These are phyloP conservation scores for Polydrusus pterygomalis DNA, from an alignment of 2,888 invertebrate genomes.

Conservation along the genomic window DNA sequence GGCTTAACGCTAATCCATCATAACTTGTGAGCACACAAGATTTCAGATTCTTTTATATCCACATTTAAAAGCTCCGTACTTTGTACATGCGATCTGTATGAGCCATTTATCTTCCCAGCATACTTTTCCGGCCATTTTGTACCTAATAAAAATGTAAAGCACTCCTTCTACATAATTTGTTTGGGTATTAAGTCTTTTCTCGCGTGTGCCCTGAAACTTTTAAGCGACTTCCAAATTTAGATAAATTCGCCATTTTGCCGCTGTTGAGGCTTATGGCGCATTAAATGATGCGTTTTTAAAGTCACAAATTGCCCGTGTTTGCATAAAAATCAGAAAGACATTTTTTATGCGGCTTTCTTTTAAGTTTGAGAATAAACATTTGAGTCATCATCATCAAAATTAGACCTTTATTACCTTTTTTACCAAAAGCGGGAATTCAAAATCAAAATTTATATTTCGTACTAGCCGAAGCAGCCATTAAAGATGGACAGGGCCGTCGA, in stretches of 20 bases:
- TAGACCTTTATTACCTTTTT: no score
- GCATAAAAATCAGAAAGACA: constrained; percentile 28
- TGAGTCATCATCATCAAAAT: no score
- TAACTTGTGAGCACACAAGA: constrained; percentile 64
- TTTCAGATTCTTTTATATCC: constrained; percentile 62
- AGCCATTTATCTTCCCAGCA: constrained; percentile 68
- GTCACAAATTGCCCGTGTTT: constrained; percentile 18
- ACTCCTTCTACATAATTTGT: constrained; percentile 70
- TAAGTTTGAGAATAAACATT: no score
- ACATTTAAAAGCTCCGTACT: constrained; percentile 63
- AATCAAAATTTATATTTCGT: no score
- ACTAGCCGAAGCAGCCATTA: no score
- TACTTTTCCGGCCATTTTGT: constrained; percentile 65
- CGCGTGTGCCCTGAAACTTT: constrained; percentile 53
- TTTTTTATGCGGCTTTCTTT: neutral
- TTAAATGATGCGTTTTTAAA: constrained; percentile 48
- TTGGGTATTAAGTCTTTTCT: constrained; percentile 65
- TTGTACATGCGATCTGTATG: constrained; percentile 60
- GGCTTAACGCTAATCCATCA: constrained; percentile 68
- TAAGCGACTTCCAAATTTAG: constrained; percentile 56
- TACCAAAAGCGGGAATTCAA: no score
- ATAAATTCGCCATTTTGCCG: constrained; percentile 55
- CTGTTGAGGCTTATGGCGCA: constrained; percentile 52
- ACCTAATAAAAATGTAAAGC: constrained; percentile 71
- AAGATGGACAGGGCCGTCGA: no score